Base-by-base conservation (phyloP, 2,888 invertebrate species). In the Torymus aiolomorphi region DNA sequence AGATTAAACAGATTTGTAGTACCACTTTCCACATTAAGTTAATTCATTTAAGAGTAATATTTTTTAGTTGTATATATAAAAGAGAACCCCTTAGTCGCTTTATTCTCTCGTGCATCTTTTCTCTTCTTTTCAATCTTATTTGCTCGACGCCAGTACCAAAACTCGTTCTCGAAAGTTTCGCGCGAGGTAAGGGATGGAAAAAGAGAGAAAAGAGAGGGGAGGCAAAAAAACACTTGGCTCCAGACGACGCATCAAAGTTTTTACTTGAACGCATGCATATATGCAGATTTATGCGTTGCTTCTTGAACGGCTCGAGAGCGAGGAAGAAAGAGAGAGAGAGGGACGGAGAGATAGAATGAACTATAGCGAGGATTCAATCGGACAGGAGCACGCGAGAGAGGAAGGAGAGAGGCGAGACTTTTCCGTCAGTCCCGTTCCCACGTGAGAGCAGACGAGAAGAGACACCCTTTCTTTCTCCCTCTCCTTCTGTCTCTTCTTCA, bases 251-350 rank as follows among this genome's bases (percentile, higher is more conserved):
- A 85, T 86, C 84, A 83, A 86, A 86, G 86, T 86, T 87, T 87
- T 85, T 86, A 85, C 86, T 85, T 85, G 85, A 85, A 84, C 86
- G 85, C 87, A 87, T 86, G 87, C 87, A 88, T 87, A 84, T 88
- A 88, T 88, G 88, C 86, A 88, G 87, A 88, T 88, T 88, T 88
- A 88, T 88, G 87, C 88, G 86, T 83, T 85, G 85, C 86, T 86
- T 80, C 84, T 84, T 83, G 84, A 85, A 83, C 71, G 76, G 52
- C 74, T 63, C 57, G 14, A 65, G 65, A 78, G 80, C 83, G 83
- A 84, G 83, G 82, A 80, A 82, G 80, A 77, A 79, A 82, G 79
- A 78, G 81, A 82, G 79, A 67, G 83, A 79, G 84, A 83, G 70
- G 81, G 74, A 80, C 65, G 73, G 74, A 73, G 73, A 81, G 78